Evolutionary conservation across 2,113 vertebrate genomes (phyloP), one percentile per base, ranked within the genome.

Genomic region (Tinamus guttatus): DNA sequence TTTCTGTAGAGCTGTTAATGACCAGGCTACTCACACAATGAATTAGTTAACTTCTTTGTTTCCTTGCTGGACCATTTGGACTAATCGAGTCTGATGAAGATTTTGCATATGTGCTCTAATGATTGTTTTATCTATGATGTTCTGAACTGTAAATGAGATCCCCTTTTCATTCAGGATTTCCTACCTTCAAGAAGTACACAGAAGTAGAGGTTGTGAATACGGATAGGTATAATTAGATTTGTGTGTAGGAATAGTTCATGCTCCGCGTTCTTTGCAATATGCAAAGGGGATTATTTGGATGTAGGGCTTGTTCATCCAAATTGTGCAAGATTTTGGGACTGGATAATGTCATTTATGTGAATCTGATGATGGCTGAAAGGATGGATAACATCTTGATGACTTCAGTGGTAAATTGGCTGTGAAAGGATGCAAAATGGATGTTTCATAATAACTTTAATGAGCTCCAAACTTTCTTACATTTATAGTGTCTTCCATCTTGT

Each of bases 1-100:
- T 94, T 87, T 38, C 63, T 95, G 94, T 94, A 96, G 96, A 97
- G 80, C 93, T 97, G 95, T 90, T 98, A 97, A 97, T 96, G 97
- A 97, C 90, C 54, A 71, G 95, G 75, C 95, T 96, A 91, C 91
- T 97, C 68, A 95, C 81, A 97, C 88, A 91, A 95, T 94, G 77
- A 89, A 83, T 96, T 96, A 92, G 83, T 93, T 92, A 86, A 86
- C 89, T 95, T 86, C 25, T 93, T 94, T 97, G 93, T 97, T 93
- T 97, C 91, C 95, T 93, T 28, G 28, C 77, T 38, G 91, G 96
- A 95, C 95, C 69, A 92, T 97, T 98, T 97, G 92, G 91, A 93
- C 89, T 32, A 85, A 96, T 95, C 96, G 93, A 97, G 97, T 71
- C 94, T 93, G 94, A 95, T 81, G 40, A 90, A 69, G 24, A 68